A percentile compares a stretch with the other conserved stretches of the same genome.
phyloP scores from a whole-genome alignment of 2,888 invertebrate genomes.

The Trisateles emortualis region DNA sequence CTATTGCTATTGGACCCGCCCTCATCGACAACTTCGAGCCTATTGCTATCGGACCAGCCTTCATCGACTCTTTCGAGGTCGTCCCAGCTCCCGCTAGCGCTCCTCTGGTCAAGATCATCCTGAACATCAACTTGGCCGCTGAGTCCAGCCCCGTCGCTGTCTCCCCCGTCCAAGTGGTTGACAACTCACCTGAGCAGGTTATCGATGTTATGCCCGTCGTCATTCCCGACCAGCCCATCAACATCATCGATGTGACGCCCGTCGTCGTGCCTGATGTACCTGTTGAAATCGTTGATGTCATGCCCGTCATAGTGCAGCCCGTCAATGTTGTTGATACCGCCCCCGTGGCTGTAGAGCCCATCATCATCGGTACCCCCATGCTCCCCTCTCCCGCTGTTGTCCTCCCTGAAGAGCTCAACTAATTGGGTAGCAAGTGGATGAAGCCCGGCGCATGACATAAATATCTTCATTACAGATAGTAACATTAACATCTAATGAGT shows the following conservation, averaged over 20 bases:
- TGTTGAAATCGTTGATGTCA: neutral
- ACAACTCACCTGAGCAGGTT: slow-evolving; percentile 5
- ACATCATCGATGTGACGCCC: neutral
- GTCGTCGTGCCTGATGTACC: neutral
- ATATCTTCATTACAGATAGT: too few relatives aligned
- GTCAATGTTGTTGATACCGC: neutral
- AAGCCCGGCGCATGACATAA: too few relatives aligned
- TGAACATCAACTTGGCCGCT: slow-evolving; percentile 50
- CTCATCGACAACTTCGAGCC: slow-evolving; percentile 36
- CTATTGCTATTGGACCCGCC: slow-evolving; percentile 25
- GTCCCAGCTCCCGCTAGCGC: slow-evolving; percentile 28
- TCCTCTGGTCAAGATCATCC: slow-evolving; percentile 53
- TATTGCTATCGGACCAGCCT: slow-evolving; percentile 49
- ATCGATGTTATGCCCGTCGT: neutral
- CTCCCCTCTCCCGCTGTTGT: slow-evolving; percentile 37
- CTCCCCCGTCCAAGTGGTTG: slow-evolving; percentile 15
- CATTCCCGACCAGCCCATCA: neutral
- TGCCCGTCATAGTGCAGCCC: neutral
- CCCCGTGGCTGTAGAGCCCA: slow-evolving; percentile 11
- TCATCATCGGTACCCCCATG: slow-evolving; percentile 28
- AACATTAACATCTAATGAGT: too few relatives aligned
- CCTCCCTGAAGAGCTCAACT: slow-evolving; percentile 56
- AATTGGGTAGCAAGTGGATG: too few relatives aligned
- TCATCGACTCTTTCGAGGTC: slow-evolving; percentile 43
- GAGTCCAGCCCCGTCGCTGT: slow-evolving; percentile 14